These are phyloP conservation scores for Zeugodacus cucurbitae DNA, from an alignment of 1,140 invertebrate genomes.

Conservation along the genomic window DNA sequence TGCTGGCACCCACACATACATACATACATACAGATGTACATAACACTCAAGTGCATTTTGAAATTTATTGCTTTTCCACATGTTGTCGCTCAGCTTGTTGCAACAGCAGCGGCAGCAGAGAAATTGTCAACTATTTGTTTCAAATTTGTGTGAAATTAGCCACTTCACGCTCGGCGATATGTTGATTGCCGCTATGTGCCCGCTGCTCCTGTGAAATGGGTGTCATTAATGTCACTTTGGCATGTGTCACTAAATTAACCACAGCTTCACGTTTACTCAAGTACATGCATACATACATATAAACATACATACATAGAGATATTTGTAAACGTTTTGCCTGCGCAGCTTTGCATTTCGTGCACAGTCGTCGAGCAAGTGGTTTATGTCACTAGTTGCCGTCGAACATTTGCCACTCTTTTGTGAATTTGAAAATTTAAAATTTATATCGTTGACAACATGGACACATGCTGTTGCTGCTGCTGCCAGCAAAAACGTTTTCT, in stretches of 20 bases:
- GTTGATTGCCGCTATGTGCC: not conserved
- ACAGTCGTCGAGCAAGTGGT: conserved; percentile 30
- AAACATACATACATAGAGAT: not conserved
- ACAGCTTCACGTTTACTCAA: not conserved
- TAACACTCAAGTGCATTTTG: conserved; percentile 33
- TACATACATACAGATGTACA: not conserved
- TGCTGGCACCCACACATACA: not conserved
- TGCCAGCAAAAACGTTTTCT: conserved; percentile 14
- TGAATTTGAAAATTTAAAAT: conserved; percentile 30
- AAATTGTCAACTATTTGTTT: conserved; percentile 34
- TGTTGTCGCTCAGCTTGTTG: conserved; percentile 56
- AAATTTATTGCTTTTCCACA: conserved; percentile 64
- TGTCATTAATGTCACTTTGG: conserved; percentile 45
- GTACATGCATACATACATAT: not conserved
- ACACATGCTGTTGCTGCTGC: conserved; percentile 45
- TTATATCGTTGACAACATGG: conserved; percentile 40
- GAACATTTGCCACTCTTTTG: conserved; percentile 34
- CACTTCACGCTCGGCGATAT: not conserved
- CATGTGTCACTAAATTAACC: conserved; percentile 46
- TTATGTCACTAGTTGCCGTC: conserved; percentile 3
- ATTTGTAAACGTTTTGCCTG: not conserved
- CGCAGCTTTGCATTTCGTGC: not conserved
- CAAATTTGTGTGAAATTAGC: conserved; percentile 37
- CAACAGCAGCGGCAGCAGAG: not conserved
- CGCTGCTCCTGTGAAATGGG: conserved; percentile 10